phyloP scores from a whole-genome alignment of 64 coral and sea anemone genomes.

The Montipora efflorescens region DNA sequence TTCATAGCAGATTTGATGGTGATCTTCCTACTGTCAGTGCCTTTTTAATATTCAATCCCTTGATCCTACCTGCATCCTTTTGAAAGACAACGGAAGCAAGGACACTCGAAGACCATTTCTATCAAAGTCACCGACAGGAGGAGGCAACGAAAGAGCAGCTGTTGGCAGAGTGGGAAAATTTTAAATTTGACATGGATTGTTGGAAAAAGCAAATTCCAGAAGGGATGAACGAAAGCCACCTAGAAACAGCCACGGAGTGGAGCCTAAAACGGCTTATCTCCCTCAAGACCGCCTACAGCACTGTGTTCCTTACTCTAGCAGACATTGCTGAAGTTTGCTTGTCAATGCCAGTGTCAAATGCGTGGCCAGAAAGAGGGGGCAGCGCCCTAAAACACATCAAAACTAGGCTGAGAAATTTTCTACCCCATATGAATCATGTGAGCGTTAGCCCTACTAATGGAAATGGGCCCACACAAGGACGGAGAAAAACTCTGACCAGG shows the following conservation, averaged over 20 bases:
- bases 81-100: slow-evolving; percentile 51
- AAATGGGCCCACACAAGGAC: too few species aligned
- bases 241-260: background rate
- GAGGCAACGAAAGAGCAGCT: slow-evolving; percentile 28
- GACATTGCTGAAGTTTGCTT: slow-evolving; percentile 32
- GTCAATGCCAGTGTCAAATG: slow-evolving; percentile 27
- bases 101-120: slow-evolving; percentile 50
- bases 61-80: slow-evolving; percentile 16
- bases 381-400: background rate
- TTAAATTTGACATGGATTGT: slow-evolving; percentile 21
- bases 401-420: background rate
- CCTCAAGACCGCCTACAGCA: too few species aligned
- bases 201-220: slow-evolving; percentile 42
- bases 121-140: background rate
- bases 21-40: background rate
- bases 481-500: too few species aligned
- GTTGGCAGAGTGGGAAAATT: slow-evolving; percentile 49
- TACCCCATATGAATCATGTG: too few species aligned
- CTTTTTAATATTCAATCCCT: background rate
- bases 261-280: too few species aligned
- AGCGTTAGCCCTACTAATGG: slow-evolving; percentile 2
- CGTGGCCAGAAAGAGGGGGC: slow-evolving; percentile 17
- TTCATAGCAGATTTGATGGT: slow-evolving; percentile 16
- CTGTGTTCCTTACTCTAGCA: background rate
- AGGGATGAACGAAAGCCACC: slow-evolving; percentile 36